Evolutionary conservation across 35 echinoderm and acorn worm species (phyloP), one percentile per base, ranked within the genome.

Genomic region (Acanthaster planci): DNA sequence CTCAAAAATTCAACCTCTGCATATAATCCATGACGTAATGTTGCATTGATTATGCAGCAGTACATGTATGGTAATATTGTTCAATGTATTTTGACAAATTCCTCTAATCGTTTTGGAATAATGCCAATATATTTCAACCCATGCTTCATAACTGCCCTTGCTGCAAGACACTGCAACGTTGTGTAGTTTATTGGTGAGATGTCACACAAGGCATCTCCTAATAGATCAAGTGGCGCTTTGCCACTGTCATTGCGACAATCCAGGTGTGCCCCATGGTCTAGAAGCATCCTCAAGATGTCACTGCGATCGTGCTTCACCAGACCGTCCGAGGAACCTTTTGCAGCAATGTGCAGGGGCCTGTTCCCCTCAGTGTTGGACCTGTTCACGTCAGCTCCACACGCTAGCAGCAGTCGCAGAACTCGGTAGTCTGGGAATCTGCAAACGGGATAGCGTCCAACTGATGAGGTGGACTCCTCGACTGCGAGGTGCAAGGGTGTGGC

Each of bases 401-500:
- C 92, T 0, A 99, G 54, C 16, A 99, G 83, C 40, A 93, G 86
- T n/a, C 81, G 82, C 8, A 93, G 92, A 52, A 99, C 96, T 17
- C 55, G 87, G 21, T 59, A 64, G 60, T 93, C 91, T 39, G 95
- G 95, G 60, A 98, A 98, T 42, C 53, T 80, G 40, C 96, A 99
- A 37, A 99, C 96, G 9, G 96, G 96, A 77, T 99, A 99, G 14
- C 92, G 93, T 47, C 96, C 96, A 21, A 94, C 92, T 26, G 89
- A 90, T 7, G 96, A 99, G 37, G 96, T 99, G 29, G 86, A 60
- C 80, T 99, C 90, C 59, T 89, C 83, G 40, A 93, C 80, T 29
- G 96, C 96, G 38, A 99, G 67, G 67, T 99, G 96, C 31, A 99
- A 72, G 0, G 86, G 85, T 5, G 85, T 84, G 39, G 68, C 90